A percentile compares a stretch with the other conserved stretches of the same genome.
Conservation (phyloP, 2,888 invertebrate species). For the Stomorhina lunata region DNA sequence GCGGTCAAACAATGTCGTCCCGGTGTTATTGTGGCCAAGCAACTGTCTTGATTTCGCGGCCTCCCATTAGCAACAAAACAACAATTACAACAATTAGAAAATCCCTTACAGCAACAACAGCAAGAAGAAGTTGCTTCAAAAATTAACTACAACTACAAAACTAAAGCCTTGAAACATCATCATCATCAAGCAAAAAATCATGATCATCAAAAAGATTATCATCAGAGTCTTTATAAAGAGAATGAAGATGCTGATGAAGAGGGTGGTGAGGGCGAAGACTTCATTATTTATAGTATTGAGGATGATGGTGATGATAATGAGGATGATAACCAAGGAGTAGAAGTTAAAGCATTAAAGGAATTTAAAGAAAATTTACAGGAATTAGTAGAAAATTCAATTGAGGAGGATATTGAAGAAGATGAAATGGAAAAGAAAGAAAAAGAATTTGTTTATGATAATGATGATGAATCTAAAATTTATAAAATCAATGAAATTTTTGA, state of each 20-base stretch:
- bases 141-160: neutral
- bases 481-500: conserved; percentile 58
- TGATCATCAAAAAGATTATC: neutral
- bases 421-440: neutral
- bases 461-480: conserved; percentile 44
- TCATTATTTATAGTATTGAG: neutral
- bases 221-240: too few species aligned
- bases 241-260: neutral
- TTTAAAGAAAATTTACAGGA: conserved; percentile 54
- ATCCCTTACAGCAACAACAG: conserved; percentile 44
- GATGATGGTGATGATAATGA: neutral
- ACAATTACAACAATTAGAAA: conserved; percentile 43
- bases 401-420: neutral
- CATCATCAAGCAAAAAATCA: conserved; percentile 22
- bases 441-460: conserved; percentile 17
- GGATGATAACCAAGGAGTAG: neutral
- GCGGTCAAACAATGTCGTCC: conserved; percentile 87
- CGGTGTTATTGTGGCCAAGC: conserved; percentile 94
- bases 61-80: conserved; percentile 61
- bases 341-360: conserved; percentile 24
- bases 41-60: conserved; percentile 85
- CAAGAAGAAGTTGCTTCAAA: conserved; percentile 39
- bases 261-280: neutral
- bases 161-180: conserved; percentile 26
- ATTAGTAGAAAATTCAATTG: conserved; percentile 38